phyloP scores from a whole-genome alignment of 1,140 invertebrate species.

The Papilio dardanus region DNA sequence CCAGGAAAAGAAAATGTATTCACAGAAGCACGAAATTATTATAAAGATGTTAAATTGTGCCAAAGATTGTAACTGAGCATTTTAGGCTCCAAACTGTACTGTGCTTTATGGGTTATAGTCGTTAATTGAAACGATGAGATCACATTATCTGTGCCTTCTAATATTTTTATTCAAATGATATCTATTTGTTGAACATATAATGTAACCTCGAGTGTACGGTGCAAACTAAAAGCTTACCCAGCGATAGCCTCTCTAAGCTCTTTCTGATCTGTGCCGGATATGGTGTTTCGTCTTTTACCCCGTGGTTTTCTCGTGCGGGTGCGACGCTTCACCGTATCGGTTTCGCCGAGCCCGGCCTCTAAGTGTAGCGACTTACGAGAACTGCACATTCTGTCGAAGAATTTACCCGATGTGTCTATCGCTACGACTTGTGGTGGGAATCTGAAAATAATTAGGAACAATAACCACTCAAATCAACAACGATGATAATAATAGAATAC shows the following conservation, averaged over 20 bases:
- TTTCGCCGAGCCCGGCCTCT: slow-evolving; percentile 79
- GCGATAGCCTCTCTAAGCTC: slow-evolving; percentile 91
- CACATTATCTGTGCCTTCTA: slow-evolving; percentile 61
- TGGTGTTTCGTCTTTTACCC: slow-evolving; percentile 93
- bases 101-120: slow-evolving; percentile 69
- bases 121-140: slow-evolving; percentile 64
- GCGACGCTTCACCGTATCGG: slow-evolving; percentile 86
- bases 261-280: slow-evolving; percentile 93
- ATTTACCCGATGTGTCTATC: slow-evolving; percentile 92
- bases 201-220: slow-evolving; percentile 69
- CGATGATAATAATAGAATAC: not conserved
- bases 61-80: slow-evolving; percentile 64
- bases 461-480: not conserved
- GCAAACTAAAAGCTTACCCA: slow-evolving; percentile 86
- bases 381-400: slow-evolving; percentile 93
- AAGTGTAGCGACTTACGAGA: slow-evolving; percentile 90
- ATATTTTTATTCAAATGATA: slow-evolving; percentile 44
- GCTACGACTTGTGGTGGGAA: slow-evolving; percentile 93
- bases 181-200: slow-evolving; percentile 48
- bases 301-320: slow-evolving; percentile 89
- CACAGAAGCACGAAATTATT: slow-evolving; percentile 77
- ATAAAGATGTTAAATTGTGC: slow-evolving; percentile 75
- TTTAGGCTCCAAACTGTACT: slow-evolving; percentile 73
- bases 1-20: slow-evolving; percentile 76
- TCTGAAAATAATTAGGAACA: slow-evolving; percentile 77